These are phyloP conservation scores for Crenichthys baileyi DNA, from an alignment of 2,797 vertebrate genomes.

Conservation along the genomic window DNA sequence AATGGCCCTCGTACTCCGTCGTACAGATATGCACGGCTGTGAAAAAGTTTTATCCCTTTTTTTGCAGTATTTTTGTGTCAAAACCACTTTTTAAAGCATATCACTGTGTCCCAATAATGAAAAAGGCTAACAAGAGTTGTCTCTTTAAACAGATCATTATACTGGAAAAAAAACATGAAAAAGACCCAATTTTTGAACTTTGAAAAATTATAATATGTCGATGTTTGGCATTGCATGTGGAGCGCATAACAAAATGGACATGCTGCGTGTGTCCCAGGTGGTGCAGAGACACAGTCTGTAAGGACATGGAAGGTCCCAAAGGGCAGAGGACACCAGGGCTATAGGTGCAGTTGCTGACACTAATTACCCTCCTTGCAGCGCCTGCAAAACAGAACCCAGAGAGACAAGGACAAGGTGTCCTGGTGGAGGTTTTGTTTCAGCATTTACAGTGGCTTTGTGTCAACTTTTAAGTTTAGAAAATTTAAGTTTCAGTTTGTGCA, in stretches of 20 bases:
- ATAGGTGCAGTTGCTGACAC: neutral
- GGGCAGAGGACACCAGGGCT: neutral
- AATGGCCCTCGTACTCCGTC: too few relatives aligned
- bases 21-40: too few relatives aligned
- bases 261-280: neutral
- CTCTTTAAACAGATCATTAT: too few relatives aligned
- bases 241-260: neutral
- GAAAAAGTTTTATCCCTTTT: too few relatives aligned
- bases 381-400: neutral
- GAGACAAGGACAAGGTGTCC: neutral
- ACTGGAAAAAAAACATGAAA: neutral
- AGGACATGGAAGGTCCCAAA: neutral
- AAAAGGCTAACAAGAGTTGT: too few relatives aligned
- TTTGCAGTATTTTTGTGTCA: too few relatives aligned
- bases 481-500: neutral
- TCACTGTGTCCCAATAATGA: too few relatives aligned
- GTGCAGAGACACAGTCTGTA: neutral
- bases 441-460: neutral
- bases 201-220: neutral
- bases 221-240: neutral
- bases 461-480: neutral
- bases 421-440: neutral
- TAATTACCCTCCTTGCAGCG: neutral
- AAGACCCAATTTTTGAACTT: neutral
- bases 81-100: too few relatives aligned